Evolutionary conservation across 1,140 invertebrate species (phyloP), one percentile per base, ranked within the genome.

Genomic region (Melitaea cinxia): DNA sequence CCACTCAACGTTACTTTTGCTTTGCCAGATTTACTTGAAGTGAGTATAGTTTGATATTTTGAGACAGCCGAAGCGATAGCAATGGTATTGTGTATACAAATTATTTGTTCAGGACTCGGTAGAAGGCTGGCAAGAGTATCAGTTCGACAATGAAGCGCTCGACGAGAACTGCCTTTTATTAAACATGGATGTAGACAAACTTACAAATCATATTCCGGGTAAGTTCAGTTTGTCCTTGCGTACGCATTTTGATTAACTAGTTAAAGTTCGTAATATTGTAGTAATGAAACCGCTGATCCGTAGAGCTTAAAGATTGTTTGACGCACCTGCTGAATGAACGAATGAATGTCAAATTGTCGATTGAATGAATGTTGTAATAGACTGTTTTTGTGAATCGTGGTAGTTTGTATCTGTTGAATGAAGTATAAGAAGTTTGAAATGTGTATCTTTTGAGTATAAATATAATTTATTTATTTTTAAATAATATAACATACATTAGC

Each of bases 1-100:
- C 95, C 96, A 12, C 92, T 97, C 56, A 97, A 97, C 83, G 96
- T 98, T 9, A 96, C 96, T 15, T 98, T 97, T 89, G 95, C 96
- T 10, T 91, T 97, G 49, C 96, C 96, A 0, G 94, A 96, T 78
- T 92, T 95, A 30, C 95, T 97, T 64, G 96, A 97, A 93, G 95
- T 95, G 60, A 19, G 1, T 6, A 6, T 9, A n/a, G n/a, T 39
- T 14, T n/a, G 5, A 39, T 3, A 15, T n/a, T 15, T 14, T 39
- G 5, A 2, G n/a, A 14, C 1, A 39, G 1, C 2, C 0, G 1
- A 39, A 39, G 14, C 6, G 5, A 7, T 39, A 39, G 2, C n/a
- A 53, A 2, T 39, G 0, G 15, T 39, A 15, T 14, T 15, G 14
- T 39, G 5, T 15, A 14, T 3, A 15, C 10, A 0, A 33, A 2